Percentiles rank a stretch among this genome's conserved stretches.
Evolutionary conservation across 30 jellyfish, hydroid and myxozoan species (phyloP).

Genomic region (Pseudorhiza aurosa): DNA sequence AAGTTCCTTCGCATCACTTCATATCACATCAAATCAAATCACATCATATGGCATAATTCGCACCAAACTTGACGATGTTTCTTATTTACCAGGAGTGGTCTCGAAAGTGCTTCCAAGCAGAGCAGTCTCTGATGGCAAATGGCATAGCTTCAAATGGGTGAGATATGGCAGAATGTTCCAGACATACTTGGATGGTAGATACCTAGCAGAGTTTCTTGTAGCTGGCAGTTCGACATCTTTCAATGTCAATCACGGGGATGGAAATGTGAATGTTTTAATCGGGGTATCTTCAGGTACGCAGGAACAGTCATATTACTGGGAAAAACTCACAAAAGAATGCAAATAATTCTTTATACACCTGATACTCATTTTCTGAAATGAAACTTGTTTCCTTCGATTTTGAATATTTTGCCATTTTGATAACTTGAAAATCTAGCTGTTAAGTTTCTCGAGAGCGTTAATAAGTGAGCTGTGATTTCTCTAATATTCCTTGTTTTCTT

Average conservation of each 20-base stretch:
- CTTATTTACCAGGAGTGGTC: neutral
- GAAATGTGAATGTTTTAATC: constrained; percentile 10
- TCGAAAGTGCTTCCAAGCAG: neutral
- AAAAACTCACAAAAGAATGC: no score
- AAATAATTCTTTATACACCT: no score
- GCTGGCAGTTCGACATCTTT: constrained; percentile 31
- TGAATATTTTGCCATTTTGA: no score
- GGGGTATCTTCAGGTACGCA: constrained; percentile 37
- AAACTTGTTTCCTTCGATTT: no score
- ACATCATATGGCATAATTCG: neutral
- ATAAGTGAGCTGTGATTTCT: no score
- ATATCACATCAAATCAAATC: no score
- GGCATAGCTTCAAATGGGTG: constrained; percentile 59
- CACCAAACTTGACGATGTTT: neutral
- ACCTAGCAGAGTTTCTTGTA: neutral
- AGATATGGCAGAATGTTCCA: constrained; percentile 19
- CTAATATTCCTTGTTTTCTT: no score
- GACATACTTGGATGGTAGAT: neutral
- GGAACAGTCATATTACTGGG: no score
- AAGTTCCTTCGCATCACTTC: no score
- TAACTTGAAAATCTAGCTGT: no score
- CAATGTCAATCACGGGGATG: constrained; percentile 1
- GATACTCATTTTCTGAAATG: no score
- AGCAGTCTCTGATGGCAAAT: constrained; percentile 39
- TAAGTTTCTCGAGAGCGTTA: no score